Conservation (phyloP, 2,888 invertebrate genomes). For the Nymphalis c-album region DNA sequence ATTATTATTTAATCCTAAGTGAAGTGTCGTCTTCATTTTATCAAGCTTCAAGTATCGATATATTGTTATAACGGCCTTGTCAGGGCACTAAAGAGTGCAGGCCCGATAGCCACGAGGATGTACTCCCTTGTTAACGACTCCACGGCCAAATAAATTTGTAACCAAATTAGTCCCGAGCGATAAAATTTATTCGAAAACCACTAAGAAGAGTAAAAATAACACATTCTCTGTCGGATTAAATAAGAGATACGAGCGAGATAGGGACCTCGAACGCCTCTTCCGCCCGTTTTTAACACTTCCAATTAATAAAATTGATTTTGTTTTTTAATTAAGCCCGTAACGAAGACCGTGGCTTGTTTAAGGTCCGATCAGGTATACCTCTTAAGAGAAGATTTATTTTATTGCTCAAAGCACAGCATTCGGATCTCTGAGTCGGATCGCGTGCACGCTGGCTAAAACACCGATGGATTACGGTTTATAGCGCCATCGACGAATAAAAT, state of each 20-base stretch:
- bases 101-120: slow-evolving; percentile 75
- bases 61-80: slow-evolving; percentile 77
- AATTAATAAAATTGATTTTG: slow-evolving; percentile 82
- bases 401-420: slow-evolving; percentile 74
- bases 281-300: slow-evolving; percentile 81
- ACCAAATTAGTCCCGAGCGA: slow-evolving; percentile 81
- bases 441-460: slow-evolving; percentile 53
- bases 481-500: slow-evolving; percentile 58
- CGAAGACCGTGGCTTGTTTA: slow-evolving; percentile 73
- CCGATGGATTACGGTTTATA: slow-evolving; percentile 63
- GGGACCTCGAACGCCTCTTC: slow-evolving; percentile 70
- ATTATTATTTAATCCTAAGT: slow-evolving; percentile 78
- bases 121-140: slow-evolving; percentile 79
- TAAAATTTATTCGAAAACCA: slow-evolving; percentile 81
- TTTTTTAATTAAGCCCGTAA: slow-evolving; percentile 80
- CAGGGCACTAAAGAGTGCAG: slow-evolving; percentile 74
- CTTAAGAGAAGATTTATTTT: slow-evolving; percentile 79
- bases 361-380: slow-evolving; percentile 71
- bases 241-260: slow-evolving; percentile 79
- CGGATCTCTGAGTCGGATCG: slow-evolving; percentile 57
- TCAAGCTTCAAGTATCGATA: slow-evolving; percentile 76
- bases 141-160: slow-evolving; percentile 81
- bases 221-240: slow-evolving; percentile 81
- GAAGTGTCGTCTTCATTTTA: slow-evolving; percentile 79
- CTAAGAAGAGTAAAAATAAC: slow-evolving; percentile 80